Conservation (phyloP, 1,140 invertebrate genomes). For the Scaptomyza pallida region DNA sequence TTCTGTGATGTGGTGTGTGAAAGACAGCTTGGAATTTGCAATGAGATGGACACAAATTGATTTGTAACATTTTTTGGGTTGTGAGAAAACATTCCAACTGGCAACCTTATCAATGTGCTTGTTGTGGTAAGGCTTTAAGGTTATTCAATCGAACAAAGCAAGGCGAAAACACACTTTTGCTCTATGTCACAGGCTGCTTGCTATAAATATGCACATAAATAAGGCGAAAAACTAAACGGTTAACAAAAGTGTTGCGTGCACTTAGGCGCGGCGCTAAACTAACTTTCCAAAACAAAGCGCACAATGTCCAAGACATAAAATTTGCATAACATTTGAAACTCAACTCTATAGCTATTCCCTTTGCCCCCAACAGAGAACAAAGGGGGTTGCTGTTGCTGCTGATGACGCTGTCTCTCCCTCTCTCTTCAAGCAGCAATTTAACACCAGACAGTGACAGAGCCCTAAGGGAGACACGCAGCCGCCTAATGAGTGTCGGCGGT, state of each 20-base stretch:
- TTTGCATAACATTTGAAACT: slow-evolving; percentile 19
- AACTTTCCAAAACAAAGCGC: background rate
- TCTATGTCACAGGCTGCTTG: too few relatives aligned
- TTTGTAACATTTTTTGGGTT: background rate
- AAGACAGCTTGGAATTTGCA: background rate
- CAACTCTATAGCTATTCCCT: background rate
- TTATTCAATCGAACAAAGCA: too few relatives aligned
- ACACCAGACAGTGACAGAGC: slow-evolving; percentile 37
- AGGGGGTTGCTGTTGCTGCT: background rate
- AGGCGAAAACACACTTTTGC: too few relatives aligned
- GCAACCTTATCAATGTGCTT: background rate
- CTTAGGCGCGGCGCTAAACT: too few relatives aligned
- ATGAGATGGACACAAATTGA: background rate
- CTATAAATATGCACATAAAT: too few relatives aligned
- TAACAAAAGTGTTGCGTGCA: too few relatives aligned
- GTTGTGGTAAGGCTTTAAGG: too few relatives aligned
- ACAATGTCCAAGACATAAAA: slow-evolving; percentile 9
- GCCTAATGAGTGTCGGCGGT: slow-evolving; percentile 76
- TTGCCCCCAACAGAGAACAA: background rate
- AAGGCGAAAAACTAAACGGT: too few relatives aligned
- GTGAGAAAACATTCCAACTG: background rate
- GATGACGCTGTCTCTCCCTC: background rate
- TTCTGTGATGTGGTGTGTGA: background rate
- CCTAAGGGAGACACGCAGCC: slow-evolving; percentile 38
- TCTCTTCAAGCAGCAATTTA: slow-evolving; percentile 33